Conservation (phyloP, 2,797 vertebrate species). For the Bovichtus variegatus region DNA sequence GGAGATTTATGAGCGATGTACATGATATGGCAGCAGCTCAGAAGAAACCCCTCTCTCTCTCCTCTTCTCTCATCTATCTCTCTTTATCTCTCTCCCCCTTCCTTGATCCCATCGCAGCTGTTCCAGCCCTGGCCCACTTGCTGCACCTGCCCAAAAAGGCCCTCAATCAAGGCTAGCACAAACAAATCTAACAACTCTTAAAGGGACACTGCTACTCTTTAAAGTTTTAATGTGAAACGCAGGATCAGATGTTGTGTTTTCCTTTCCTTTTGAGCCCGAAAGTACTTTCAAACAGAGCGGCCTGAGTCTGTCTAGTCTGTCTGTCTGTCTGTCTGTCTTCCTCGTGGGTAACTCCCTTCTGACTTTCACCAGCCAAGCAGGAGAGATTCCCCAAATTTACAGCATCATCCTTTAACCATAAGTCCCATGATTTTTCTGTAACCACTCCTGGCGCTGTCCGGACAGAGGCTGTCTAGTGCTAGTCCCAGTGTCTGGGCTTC, state of each 20-base stretch:
- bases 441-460: conserved; percentile 75
- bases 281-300: neutral
- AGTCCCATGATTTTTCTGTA: conserved; percentile 76
- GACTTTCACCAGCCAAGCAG: conserved; percentile 40
- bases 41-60: conserved; percentile 67
- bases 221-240: neutral
- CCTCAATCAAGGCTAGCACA: conserved; percentile 76
- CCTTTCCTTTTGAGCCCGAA: conserved; percentile 1
- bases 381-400: conserved; percentile 81
- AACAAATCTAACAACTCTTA: conserved; percentile 86
- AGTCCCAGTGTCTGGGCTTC: conserved; percentile 63
- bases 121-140: conserved; percentile 62
- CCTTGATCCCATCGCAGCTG: conserved; percentile 76
- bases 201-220: conserved; percentile 68
- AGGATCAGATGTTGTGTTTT: neutral
- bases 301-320: neutral
- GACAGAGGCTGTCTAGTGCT: conserved; percentile 58
- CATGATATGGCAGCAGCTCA: conserved; percentile 85
- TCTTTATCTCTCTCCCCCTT: conserved; percentile 40
- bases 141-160: conserved; percentile 84
- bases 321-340: neutral
- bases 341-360: conserved; percentile 22
- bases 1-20: conserved; percentile 88
- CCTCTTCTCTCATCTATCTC: conserved; percentile 34
- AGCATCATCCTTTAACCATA: conserved; percentile 81